phyloP scores from a whole-genome alignment of 2,113 vertebrate species.

The Phainopepla nitens region DNA sequence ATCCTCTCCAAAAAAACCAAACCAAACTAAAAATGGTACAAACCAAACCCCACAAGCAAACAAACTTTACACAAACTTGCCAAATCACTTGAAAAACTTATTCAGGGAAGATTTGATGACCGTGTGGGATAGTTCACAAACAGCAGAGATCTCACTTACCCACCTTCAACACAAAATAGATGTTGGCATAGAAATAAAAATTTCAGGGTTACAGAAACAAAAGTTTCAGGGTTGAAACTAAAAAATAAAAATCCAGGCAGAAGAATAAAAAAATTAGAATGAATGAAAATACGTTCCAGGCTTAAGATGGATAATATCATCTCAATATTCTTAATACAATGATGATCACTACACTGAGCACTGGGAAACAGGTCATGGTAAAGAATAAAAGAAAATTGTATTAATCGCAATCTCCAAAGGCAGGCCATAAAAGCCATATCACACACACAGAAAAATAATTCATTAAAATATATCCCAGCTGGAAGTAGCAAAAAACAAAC shows the following conservation, averaged over 20 bases:
- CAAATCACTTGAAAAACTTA: conserved; percentile 17
- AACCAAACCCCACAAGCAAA: background rate
- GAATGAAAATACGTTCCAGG: conserved; percentile 17
- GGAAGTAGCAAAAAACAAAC: conserved; percentile 68
- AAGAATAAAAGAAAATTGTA: conserved; percentile 62
- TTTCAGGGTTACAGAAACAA: conserved; percentile 20
- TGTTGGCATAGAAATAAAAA: conserved; percentile 13
- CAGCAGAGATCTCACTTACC: conserved; percentile 32
- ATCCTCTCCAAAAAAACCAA: background rate
- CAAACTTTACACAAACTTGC: background rate
- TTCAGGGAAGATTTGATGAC: conserved; percentile 43
- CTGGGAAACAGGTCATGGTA: conserved; percentile 22
- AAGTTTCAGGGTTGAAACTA: conserved; percentile 27
- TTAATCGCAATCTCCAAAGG: conserved; percentile 67
- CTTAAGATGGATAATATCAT: background rate
- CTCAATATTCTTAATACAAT: conserved; percentile 7
- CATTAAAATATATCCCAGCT: conserved; percentile 72
- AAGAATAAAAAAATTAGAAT: conserved; percentile 3
- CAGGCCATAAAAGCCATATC: conserved; percentile 70
- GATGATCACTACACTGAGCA: background rate
- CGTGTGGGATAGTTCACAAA: background rate
- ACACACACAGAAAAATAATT: conserved; percentile 73
- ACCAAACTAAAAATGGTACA: background rate
- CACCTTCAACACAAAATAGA: conserved; percentile 58
- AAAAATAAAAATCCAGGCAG: conserved; percentile 45